Evolutionary conservation across 2,888 invertebrate species (phyloP), one percentile per base, ranked within the genome.

Genomic region (Mythimna vitellina): DNA sequence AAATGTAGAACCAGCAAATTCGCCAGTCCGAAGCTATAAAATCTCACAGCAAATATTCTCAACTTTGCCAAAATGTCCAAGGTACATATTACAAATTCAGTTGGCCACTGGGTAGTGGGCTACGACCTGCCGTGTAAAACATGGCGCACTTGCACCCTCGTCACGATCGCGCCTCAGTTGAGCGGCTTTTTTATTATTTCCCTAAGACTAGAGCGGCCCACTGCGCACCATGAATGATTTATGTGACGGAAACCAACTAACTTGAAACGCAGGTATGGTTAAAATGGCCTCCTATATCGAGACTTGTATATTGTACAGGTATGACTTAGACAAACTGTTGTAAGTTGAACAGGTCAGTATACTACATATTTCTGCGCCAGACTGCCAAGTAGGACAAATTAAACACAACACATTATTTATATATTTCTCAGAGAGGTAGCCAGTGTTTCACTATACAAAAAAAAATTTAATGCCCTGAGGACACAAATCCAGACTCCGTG

Each of bases 151-250:
- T 67, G 66, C 67, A 80, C 82, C 82, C 80, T 82, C 63, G 78
- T 82, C 80, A 81, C 78, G 82, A 54, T 53, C 56, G 35, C 25
- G 54, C 65, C 51, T 53, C 56, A 57, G 67, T 58, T 63, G 60
- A 63, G 42, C 49, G 49, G 53, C 42, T 72, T 63, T 64, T 82
- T 66, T 80, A 80, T 72, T 72, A 77, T 78, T 68, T 69, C 67
- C 17, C 56, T 57, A 67, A 76, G 70, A 79, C 53, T 12, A 38
- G 53, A 56, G 71, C 54, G 29, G 32, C 58, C 53, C 17, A 22
- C 29, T 71, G 78, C 60, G 56, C 38, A 70, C 53, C 49, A 62
- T 79, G 67, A 71, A 79, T 79, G 77, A 81, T 79, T 77, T 76
- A 79, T 81, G 54, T 64, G 70, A 56, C 54, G 25, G 3, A 8